Evolutionary conservation across 2,888 invertebrate species (phyloP), one percentile per base, ranked within the genome.

Genomic region (Physocephala rufipes): DNA sequence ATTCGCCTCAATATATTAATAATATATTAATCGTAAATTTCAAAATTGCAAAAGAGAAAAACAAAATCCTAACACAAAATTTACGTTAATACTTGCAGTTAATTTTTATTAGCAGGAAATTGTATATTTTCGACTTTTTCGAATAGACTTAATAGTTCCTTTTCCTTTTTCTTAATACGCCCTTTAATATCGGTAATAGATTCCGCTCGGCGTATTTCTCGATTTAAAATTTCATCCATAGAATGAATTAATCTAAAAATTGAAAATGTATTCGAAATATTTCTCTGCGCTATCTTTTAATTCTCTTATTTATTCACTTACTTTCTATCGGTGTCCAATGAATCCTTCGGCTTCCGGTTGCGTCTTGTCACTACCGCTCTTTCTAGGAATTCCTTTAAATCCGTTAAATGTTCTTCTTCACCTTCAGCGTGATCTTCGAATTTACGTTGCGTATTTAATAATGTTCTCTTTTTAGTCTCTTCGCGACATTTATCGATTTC

Each of bases 101-200:
- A 49, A 67, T 64, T 72, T 63, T 36, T 66, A 63, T 71, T 71
- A 49, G 30, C 9, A 49, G 62, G 66, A 70, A 72, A 36, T 30
- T 73, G 67, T 0, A 71, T 51, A 63, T 69, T 75, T 15, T 79
- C 74, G 2, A 80, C 79, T 16, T 75, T 73, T 67, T 82, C 79
- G 24, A 84, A 84, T 26, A 84, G 76, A 64, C 76, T 80, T 71
- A 84, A 71, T 0, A 84, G 77, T 70, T 84, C 84, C 12, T 74
- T 66, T 72, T 84, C 84, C 61, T 82, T 84, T 61, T 76, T 80
- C 51, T 78, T 81, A 21, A 84, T 80, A 3, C 84, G 79, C 3
- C 77, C 76, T 65, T 76, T 79, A 26, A 83, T 81, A 45, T 79
- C 77, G 24, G 80, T 76, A 61, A 83, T 76, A 1, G 84, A 81